phyloP scores from a whole-genome alignment of 2,113 vertebrate genomes.

The Ramphastos sulfuratus region DNA sequence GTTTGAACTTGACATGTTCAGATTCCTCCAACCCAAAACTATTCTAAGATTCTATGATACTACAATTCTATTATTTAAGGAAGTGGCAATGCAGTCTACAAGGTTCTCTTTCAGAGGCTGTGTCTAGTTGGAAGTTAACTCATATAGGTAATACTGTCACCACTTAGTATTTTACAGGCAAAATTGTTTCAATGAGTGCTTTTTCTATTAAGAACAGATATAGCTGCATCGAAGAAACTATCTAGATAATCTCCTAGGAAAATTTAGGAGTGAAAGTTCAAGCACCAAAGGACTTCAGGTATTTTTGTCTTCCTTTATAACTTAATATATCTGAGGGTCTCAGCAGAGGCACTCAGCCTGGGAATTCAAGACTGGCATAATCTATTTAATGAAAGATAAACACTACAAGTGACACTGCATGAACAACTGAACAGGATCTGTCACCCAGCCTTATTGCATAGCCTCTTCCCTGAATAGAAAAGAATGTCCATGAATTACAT shows the following conservation, averaged over 20 bases:
- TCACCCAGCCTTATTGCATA: not conserved
- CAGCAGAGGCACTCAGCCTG: not conserved
- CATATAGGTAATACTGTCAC: rapidly evolving
- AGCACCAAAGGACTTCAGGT: not conserved
- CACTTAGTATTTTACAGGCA: not conserved
- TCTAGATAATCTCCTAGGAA: not conserved
- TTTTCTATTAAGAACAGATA: not conserved
- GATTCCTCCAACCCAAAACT: not conserved
- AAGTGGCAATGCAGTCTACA: not conserved
- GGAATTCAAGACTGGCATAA: not conserved
- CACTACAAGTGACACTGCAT: not conserved
- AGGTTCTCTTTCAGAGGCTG: not conserved
- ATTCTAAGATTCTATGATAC: not conserved
- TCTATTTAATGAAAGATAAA: not conserved
- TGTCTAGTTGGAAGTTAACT: not conserved
- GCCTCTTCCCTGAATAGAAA: not conserved
- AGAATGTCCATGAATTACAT: not conserved
- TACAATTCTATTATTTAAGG: not conserved
- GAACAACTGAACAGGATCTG: not conserved
- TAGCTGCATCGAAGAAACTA: not conserved
- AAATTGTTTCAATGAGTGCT: not conserved
- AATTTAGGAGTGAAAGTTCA: not conserved
- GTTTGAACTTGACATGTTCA: not conserved
- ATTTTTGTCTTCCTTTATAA: not conserved
- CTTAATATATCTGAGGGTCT: not conserved